phyloP scores from a whole-genome alignment of 2,888 invertebrate species.

The Gibbula magus region DNA sequence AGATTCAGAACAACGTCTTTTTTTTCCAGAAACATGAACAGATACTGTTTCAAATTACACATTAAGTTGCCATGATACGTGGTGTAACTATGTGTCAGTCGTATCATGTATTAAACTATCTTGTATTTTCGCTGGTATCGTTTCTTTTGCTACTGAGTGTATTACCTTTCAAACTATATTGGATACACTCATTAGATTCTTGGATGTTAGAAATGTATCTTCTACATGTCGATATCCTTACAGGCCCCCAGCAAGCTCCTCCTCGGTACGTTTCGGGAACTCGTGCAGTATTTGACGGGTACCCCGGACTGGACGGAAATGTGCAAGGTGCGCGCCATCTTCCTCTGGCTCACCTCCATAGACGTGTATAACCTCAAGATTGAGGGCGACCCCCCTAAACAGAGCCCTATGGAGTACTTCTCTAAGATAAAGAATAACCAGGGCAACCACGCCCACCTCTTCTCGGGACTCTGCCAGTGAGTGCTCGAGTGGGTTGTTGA shows the following conservation, averaged over 20 bases:
- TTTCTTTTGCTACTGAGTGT: too few relatives aligned
- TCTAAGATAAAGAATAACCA: slow-evolving; percentile 67
- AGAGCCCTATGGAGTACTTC: slow-evolving; percentile 70
- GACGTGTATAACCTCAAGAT: slow-evolving; percentile 65
- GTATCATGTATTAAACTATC: too few relatives aligned
- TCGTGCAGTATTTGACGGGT: slow-evolving; percentile 56
- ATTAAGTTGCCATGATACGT: too few relatives aligned
- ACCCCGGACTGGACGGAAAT: slow-evolving; percentile 54
- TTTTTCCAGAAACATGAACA: too few relatives aligned
- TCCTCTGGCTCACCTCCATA: slow-evolving; percentile 69
- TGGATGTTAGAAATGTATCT: too few relatives aligned
- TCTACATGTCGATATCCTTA: neutral
- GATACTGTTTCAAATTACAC: too few relatives aligned
- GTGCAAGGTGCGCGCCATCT: slow-evolving; percentile 64
- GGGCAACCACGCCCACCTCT: slow-evolving; percentile 71
- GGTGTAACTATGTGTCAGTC: too few relatives aligned
- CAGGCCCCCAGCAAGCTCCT: slow-evolving; percentile 58
- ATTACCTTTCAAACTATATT: too few relatives aligned
- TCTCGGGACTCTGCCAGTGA: slow-evolving; percentile 66
- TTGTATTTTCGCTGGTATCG: too few relatives aligned
- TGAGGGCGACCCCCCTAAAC: slow-evolving; percentile 60
- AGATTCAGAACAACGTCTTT: too few relatives aligned
- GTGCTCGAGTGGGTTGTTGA: slow-evolving; percentile 25
- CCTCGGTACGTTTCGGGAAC: slow-evolving; percentile 58
- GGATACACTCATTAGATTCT: too few relatives aligned